phyloP scores from a whole-genome alignment of 2,797 vertebrate species.

The Hippocampus kuda region DNA sequence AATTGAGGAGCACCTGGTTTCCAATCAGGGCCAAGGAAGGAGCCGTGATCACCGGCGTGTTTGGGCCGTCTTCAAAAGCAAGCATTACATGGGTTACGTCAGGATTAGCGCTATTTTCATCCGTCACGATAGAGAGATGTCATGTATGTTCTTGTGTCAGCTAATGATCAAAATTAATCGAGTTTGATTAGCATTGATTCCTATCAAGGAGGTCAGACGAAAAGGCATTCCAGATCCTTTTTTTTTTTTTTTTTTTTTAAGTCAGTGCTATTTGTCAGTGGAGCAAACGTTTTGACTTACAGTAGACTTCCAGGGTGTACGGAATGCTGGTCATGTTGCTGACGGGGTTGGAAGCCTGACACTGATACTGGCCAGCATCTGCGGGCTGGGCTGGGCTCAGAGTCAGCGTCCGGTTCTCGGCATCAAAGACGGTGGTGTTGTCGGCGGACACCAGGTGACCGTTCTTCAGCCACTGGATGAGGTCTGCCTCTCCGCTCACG shows the following conservation, averaged over 20 bases:
- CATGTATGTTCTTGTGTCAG: no score
- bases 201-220: no score
- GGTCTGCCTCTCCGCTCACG: conserved; percentile 24
- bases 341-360: conserved; percentile 49
- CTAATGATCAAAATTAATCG: no score
- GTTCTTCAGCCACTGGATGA: conserved; percentile 54
- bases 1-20: conserved; percentile 16
- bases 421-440: conserved; percentile 23
- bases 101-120: not conserved
- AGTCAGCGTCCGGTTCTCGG: conserved; percentile 43
- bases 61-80: conserved; percentile 33
- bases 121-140: no score
- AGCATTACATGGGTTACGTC: not conserved
- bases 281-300: conserved; percentile 44
- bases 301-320: conserved; percentile 43
- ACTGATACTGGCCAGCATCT: conserved; percentile 52
- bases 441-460: conserved; percentile 15
- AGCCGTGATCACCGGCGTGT: conserved; percentile 16
- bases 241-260: no score
- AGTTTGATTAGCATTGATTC: no score
- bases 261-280: no score
- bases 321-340: conserved; percentile 49
- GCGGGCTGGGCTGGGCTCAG: conserved; percentile 31
- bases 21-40: conserved; percentile 16
- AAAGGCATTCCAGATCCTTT: no score